Conservation (phyloP, 2,113 vertebrate genomes). For the Setophaga petechia region DNA sequence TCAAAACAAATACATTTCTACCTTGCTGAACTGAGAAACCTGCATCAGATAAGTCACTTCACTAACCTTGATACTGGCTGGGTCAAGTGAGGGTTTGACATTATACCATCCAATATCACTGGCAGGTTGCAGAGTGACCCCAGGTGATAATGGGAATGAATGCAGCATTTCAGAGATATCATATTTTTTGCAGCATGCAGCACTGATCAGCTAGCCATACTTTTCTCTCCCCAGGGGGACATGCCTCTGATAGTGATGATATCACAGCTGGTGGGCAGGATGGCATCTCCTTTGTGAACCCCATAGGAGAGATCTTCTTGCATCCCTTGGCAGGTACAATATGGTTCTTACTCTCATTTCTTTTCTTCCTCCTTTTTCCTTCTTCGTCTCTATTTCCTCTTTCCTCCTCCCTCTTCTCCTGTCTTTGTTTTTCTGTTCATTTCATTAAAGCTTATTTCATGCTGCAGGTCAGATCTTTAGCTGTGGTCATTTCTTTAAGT, state of each 20-base stretch:
- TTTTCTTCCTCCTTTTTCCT: not conserved
- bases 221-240: conserved; percentile 75
- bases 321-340: conserved; percentile 86
- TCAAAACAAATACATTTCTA: not conserved
- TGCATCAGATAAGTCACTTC: not conserved
- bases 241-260: conserved; percentile 79
- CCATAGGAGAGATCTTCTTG: conserved; percentile 87
- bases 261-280: conserved; percentile 85
- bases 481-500: not conserved
- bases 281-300: conserved; percentile 88
- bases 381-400: not conserved
- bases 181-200: not conserved
- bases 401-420: not conserved
- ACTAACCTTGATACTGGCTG: not conserved
- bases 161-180: not conserved
- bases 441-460: not conserved
- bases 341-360: not conserved
- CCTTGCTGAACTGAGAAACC: not conserved
- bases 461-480: not conserved
- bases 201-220: not conserved
- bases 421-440: not conserved
- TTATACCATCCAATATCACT: not conserved
- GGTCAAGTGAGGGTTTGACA: not conserved
- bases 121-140: not conserved
- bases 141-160: not conserved